Conservation (phyloP, 2,797 vertebrate species). For the Parotocinclus haroldoi region DNA sequence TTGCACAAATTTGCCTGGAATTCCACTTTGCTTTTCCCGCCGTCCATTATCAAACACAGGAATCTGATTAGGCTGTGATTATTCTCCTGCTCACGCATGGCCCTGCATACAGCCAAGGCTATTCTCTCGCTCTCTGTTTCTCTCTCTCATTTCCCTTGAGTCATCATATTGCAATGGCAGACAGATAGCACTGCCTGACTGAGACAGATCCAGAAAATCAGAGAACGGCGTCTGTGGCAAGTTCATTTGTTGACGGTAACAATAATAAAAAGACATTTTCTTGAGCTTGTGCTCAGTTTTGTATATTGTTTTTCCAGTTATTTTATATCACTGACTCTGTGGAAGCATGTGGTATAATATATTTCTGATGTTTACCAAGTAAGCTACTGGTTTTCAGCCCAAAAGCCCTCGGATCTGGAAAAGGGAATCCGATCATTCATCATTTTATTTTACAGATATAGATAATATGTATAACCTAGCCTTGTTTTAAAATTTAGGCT, state of each 20-base stretch:
- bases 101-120: conserved; percentile 78
- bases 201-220: conserved; percentile 15
- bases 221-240: conserved; percentile 14
- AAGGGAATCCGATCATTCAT: too few relatives aligned
- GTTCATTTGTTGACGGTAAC: conserved; percentile 20
- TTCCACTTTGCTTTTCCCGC: conserved; percentile 96
- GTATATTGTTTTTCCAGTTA: too few relatives aligned
- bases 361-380: too few relatives aligned
- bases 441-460: too few relatives aligned
- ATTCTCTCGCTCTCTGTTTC: conserved; percentile 16
- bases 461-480: too few relatives aligned
- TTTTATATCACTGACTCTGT: too few relatives aligned
- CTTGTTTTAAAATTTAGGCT: too few relatives aligned
- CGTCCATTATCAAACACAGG: conserved; percentile 98
- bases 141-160: conserved; percentile 15
- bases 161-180: conserved; percentile 27
- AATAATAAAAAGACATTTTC: conserved; percentile 10
- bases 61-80: conserved; percentile 98
- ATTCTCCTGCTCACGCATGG: conserved; percentile 92
- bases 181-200: conserved; percentile 24
- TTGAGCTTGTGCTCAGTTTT: not conserved
- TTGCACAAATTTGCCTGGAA: conserved; percentile 99
- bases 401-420: too few relatives aligned
- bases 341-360: too few relatives aligned
- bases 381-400: too few relatives aligned